Base-by-base conservation (phyloP, 1,140 invertebrate species). In the Brachionus rubens region DNA sequence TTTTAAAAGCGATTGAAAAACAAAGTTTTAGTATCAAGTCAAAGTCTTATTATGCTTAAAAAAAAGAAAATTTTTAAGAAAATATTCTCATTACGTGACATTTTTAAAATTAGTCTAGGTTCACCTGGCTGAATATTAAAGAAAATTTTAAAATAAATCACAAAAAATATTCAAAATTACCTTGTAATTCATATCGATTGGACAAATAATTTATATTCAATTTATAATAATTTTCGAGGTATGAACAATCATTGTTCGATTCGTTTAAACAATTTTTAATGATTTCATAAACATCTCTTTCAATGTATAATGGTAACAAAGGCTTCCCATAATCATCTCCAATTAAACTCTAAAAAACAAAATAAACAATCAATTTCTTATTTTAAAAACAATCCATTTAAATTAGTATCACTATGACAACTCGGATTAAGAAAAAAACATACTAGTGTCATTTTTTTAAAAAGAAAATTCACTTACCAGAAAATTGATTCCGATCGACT, bases 291-390 rank as follows among this genome's bases (percentile, higher is more conserved):
- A 30, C 16, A n/a, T 21, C 10, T 26, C 59, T 43, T 43, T 65
- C 59, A 14, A 65, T 65, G 19, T 10, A 65, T 10, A 24, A 1
- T 30, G 68, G 68, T 50, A 72, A 41, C 10, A 72, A 0, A 30
- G 50, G 21, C 12, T 12, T 50, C 21, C 68, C 68, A 72, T 72
- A 72, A 24, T 50, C 36, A 36, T 48, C 33, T 4, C 68, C 46
- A 72, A 72, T 50, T 72, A 48, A 54, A 41, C 68, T 50, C 68
- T 72, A 47, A 30, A 14, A 26, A n/a, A 21, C 12, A 48, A 40
- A 43, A 48, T 6, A 36, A 6, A 7, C 24, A 59, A 43, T 21
- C 10, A 9, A 68, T 6, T 19, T 5, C 3, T 19, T 19, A 19
- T 26, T 19, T 26, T 50, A 19, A 19, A 12, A 50, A 3, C 12